Evolutionary conservation across 2,888 invertebrate genomes (phyloP).

Genomic region (Amitus sp.): DNA sequence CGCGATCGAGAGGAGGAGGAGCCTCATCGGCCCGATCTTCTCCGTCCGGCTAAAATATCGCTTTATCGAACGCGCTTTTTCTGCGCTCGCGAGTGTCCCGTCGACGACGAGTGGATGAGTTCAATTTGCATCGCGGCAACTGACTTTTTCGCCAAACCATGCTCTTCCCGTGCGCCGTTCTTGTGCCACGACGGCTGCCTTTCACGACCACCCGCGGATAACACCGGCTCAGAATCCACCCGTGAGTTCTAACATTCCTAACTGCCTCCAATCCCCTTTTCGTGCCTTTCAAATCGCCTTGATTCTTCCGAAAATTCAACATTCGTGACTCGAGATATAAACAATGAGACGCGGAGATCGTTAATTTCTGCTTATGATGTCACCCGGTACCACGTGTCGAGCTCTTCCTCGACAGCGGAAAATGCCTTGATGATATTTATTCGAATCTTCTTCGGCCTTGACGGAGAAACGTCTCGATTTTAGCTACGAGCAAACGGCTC

Average conservation of each 20-base stretch:
- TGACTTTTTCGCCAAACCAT: constrained; percentile 24
- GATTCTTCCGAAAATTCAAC: too few species aligned
- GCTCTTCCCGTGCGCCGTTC: constrained; percentile 32
- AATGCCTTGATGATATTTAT: constrained; percentile 17
- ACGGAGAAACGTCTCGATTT: not conserved
- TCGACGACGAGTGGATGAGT: constrained; percentile 9
- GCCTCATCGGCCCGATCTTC: constrained; percentile 24
- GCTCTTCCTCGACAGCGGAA: constrained; percentile 18
- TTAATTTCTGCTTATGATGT: constrained; percentile 17
- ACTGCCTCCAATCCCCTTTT: not conserved
- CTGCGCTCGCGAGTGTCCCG: not conserved
- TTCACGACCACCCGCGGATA: constrained; percentile 27
- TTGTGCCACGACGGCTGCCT: constrained; percentile 29
- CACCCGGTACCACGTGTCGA: constrained; percentile 6
- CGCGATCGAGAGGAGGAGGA: constrained; percentile 40
- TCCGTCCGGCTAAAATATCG: constrained; percentile 9
- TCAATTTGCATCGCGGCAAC: constrained; percentile 7
- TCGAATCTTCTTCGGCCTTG: constrained; percentile 3
- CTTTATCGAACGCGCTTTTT: constrained; percentile 6
- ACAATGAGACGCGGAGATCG: constrained; percentile 5
- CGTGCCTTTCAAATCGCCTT: not conserved
- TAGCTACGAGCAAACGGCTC: constrained; percentile 2
- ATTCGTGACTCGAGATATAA: too few species aligned
- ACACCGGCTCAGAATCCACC: constrained; percentile 12
- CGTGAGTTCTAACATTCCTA: constrained; percentile 15